A percentile compares a stretch with the other conserved stretches of the same genome.
Conservation (phyloP, 2,113 vertebrate genomes). For the Gadus macrocephalus region DNA sequence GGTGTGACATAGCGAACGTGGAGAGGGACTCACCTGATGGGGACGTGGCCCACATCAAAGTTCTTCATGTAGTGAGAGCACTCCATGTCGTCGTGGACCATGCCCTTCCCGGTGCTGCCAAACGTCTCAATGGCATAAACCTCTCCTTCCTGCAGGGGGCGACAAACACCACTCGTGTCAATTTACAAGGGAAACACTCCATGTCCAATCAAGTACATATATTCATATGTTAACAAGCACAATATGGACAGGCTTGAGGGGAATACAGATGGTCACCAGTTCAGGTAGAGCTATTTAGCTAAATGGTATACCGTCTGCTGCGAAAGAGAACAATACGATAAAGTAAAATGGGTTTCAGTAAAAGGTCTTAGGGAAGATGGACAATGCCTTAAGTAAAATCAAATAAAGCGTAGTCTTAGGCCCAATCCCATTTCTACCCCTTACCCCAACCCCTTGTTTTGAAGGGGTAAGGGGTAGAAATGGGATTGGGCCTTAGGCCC, state of each 20-base stretch:
- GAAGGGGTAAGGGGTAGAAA: too few species aligned
- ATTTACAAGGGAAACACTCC: background rate
- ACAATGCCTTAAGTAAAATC: too few species aligned
- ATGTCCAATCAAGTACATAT: background rate
- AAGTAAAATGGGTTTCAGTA: background rate
- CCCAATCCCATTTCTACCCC: too few species aligned
- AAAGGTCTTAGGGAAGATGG: background rate
- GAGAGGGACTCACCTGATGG: slow-evolving; percentile 82
- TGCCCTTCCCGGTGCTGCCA: slow-evolving; percentile 96
- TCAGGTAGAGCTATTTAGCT: too few species aligned
- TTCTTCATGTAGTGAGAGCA: slow-evolving; percentile 99
- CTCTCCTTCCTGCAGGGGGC: slow-evolving; percentile 85
- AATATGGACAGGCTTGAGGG: too few species aligned
- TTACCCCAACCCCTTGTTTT: too few species aligned
- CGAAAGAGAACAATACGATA: background rate
- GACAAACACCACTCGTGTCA: background rate
- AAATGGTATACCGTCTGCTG: background rate
- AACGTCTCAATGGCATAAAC: slow-evolving; percentile 99
- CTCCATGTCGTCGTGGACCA: slow-evolving; percentile 99
- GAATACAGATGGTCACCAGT: too few species aligned
- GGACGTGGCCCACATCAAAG: slow-evolving; percentile 98
- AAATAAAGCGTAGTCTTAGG: too few species aligned
- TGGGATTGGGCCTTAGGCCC: too few species aligned
- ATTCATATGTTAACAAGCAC: background rate
- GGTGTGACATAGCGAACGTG: too few species aligned